These are phyloP conservation scores for Acanthis flammea DNA, from an alignment of 2,797 vertebrate genomes.

Conservation along the genomic window DNA sequence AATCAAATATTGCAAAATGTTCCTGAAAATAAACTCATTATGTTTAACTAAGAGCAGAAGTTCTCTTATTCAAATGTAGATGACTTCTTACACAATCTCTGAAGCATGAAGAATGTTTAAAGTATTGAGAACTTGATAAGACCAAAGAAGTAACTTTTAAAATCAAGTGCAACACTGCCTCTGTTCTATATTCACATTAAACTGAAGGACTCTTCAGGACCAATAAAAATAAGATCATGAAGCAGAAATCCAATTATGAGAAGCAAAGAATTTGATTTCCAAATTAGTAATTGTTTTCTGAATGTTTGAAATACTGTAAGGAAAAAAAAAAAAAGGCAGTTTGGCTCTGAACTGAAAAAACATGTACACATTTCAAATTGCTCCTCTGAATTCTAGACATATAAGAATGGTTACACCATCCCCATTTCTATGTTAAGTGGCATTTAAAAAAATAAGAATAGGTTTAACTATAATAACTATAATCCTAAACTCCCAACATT, in stretches of 20 bases:
- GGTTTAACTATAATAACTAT: background rate
- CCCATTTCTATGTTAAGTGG: background rate
- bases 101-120: background rate
- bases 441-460: background rate
- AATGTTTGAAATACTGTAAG: background rate
- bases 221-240: background rate
- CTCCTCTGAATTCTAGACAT: background rate
- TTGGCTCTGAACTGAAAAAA: background rate
- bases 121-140: background rate
- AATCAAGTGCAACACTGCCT: background rate
- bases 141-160: background rate
- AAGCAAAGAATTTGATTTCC: background rate
- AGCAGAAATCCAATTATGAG: background rate
- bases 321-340: background rate
- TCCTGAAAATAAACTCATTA: background rate
- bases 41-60: background rate
- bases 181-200: background rate
- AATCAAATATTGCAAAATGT: background rate
- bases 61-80: background rate
- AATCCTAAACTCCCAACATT: background rate
- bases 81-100: background rate
- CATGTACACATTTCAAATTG: background rate
- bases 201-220: background rate
- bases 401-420: background rate
- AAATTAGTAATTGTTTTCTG: background rate